These are phyloP conservation scores for Cotesia vestalis DNA, from an alignment of 1,140 invertebrate genomes.

Conservation along the genomic window DNA sequence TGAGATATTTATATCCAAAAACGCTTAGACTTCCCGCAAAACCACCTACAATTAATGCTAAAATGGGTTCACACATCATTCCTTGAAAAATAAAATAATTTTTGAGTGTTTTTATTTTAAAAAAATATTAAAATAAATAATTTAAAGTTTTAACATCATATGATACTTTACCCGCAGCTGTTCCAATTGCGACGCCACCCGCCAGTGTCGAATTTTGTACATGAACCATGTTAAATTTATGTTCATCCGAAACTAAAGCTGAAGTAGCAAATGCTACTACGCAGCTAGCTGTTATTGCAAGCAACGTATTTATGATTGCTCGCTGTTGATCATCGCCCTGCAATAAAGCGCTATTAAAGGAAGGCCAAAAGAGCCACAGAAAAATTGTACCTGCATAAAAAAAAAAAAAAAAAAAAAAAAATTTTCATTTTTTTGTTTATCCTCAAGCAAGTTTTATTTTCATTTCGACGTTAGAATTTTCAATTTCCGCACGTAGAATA, in stretches of 20 bases:
- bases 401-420: too few species aligned
- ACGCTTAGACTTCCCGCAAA: slow-evolving; percentile 85
- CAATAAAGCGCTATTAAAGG: slow-evolving; percentile 88
- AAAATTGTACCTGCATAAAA: slow-evolving; percentile 82
- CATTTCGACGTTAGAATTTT: too few species aligned
- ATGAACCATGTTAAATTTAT: slow-evolving; percentile 91
- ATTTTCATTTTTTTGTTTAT: neutral
- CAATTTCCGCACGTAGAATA: too few species aligned
- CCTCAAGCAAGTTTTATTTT: too few species aligned
- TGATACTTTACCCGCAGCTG: slow-evolving; percentile 56
- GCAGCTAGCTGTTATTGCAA: slow-evolving; percentile 84
- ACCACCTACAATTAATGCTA: slow-evolving; percentile 84
- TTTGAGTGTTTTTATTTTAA: too few species aligned
- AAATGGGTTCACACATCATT: slow-evolving; percentile 85
- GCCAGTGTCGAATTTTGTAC: slow-evolving; percentile 91
- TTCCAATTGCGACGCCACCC: slow-evolving; percentile 75
- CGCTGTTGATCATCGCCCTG: slow-evolving; percentile 80
- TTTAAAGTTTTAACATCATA: neutral
- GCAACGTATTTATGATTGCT: slow-evolving; percentile 92
- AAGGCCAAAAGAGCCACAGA: slow-evolving; percentile 96
- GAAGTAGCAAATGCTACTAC: slow-evolving; percentile 87
- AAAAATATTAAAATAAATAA: neutral
- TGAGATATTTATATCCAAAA: slow-evolving; percentile 83
- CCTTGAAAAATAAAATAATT: slow-evolving; percentile 41
- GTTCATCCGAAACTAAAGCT: slow-evolving; percentile 77